Base-by-base conservation (phyloP, 2,113 vertebrate species). In the Ptilonorhynchus violaceus region DNA sequence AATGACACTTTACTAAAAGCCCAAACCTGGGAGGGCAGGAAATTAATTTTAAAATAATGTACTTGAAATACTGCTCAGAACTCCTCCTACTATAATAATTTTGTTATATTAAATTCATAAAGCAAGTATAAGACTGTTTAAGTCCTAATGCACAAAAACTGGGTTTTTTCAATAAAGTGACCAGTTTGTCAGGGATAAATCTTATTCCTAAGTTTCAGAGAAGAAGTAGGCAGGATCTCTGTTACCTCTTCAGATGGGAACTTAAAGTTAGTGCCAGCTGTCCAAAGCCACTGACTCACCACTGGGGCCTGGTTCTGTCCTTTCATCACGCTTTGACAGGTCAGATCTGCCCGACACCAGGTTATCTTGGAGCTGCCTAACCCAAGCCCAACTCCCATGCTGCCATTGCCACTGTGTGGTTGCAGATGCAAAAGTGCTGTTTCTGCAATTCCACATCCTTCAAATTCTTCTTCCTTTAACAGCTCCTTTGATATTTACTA, bases 331-430 rank as follows among this genome's bases (percentile, higher is more conserved):
- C 37, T 21, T 27, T 28, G 59, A 17, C 60, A n/a, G 60, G 19
- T 35, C 17, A 23, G 23, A 47, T 31, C 33, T 22, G 31, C 18
- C 33, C 60, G 49, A 33, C 15, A n/a, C 30, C 10, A 7, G 23
- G 6, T 27, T 12, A 20, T 2, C 33, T 21, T 24, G 58, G 21
- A 22, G 42, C 19, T 0, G 0, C 50, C 56, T 21, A 28, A 69
- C 14, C 23, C 41, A 37, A 33, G 11, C 18, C 0, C 1, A 19
- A 39, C 41, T 52, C 27, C 7, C 28, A 25, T 8, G 11, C 11
- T 22, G 69, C 9, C 18, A 16, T 42, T 84, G 73, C 62, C 67
- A 18, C 37, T 37, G 3, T 15, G 20, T 44, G 74, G 42, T 1
- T 62, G 47, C 37, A 62, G 33, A 33, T 0, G 1, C n/a, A 56